phyloP scores from a whole-genome alignment of 1,140 invertebrate genomes.

The Vollenhovia emeryi region DNA sequence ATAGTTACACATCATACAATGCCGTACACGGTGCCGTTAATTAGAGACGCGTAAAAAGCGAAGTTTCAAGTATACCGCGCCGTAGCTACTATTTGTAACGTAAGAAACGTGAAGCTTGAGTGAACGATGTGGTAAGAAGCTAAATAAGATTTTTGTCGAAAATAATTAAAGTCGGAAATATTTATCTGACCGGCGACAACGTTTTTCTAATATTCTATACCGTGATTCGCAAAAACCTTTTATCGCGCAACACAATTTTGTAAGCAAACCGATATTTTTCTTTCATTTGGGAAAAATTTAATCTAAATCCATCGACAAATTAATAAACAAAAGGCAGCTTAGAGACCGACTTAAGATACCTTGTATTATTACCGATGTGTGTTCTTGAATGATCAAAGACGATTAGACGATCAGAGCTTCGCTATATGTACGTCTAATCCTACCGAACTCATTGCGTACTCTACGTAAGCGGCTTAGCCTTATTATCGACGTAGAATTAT shows the following conservation, averaged over 20 bases:
- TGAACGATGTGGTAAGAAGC: background rate
- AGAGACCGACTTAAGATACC: background rate
- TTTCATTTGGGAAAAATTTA: background rate
- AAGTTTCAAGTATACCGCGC: slow-evolving; percentile 50
- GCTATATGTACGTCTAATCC: slow-evolving; percentile 61
- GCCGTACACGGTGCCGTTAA: slow-evolving; percentile 61
- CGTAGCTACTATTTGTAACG: slow-evolving; percentile 44
- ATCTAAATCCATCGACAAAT: background rate
- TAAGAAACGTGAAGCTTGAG: slow-evolving; percentile 56
- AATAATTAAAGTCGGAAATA: slow-evolving; percentile 11
- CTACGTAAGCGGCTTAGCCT: slow-evolving; percentile 76
- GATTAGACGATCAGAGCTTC: slow-evolving; percentile 64
- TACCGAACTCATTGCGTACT: slow-evolving; percentile 67
- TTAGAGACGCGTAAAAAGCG: slow-evolving; percentile 69
- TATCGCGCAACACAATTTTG: background rate
- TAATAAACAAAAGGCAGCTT: background rate
- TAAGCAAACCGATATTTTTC: background rate
- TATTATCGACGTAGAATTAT: slow-evolving; percentile 79
- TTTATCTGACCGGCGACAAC: background rate
- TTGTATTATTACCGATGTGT: background rate
- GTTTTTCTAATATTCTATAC: background rate
- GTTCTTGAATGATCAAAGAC: slow-evolving; percentile 69
- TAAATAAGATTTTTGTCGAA: background rate
- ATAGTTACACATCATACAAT: slow-evolving; percentile 33
- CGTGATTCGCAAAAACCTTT: background rate